A percentile compares a stretch with the other conserved stretches of the same genome.
Evolutionary conservation across 1,140 invertebrate genomes (phyloP).

Genomic region (Rhopalosiphum maidis): DNA sequence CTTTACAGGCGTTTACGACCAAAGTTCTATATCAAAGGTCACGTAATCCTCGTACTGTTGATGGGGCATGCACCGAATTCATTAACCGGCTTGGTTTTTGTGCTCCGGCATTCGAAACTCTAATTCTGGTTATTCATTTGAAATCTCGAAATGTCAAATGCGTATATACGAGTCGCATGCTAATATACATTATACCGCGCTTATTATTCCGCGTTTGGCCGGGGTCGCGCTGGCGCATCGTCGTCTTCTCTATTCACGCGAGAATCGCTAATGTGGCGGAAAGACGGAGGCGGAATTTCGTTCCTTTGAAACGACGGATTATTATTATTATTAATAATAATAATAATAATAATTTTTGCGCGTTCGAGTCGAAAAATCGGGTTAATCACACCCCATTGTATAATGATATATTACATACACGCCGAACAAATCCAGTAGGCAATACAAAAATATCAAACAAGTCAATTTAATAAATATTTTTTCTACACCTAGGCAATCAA

Average conservation of each 20-base stretch:
- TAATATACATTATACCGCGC: constrained; percentile 4
- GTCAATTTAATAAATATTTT: background rate
- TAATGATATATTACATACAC: background rate
- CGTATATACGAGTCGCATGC: constrained; percentile 31
- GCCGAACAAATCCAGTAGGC: background rate
- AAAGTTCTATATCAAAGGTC: constrained; percentile 29
- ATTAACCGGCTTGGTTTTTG: constrained; percentile 28
- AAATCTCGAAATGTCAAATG: constrained; percentile 39
- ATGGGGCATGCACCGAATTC: constrained; percentile 34
- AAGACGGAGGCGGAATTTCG: background rate
- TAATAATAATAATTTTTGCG: background rate
- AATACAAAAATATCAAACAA: background rate
- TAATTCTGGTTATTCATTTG: constrained; percentile 23
- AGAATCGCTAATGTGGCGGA: constrained; percentile 12
- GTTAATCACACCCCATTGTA: background rate
- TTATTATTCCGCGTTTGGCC: constrained; percentile 16
- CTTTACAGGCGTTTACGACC: constrained; percentile 6
- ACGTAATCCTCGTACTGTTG: constrained; percentile 31
- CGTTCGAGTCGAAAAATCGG: constrained; percentile 18
- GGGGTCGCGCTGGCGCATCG: background rate
- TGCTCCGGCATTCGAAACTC: background rate
- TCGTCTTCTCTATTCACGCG: background rate
- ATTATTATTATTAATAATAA: background rate
- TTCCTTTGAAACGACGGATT: background rate
- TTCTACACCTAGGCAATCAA: background rate